Conservation (phyloP, 2,797 vertebrate species). For the Melanotaenia pygmaea region DNA sequence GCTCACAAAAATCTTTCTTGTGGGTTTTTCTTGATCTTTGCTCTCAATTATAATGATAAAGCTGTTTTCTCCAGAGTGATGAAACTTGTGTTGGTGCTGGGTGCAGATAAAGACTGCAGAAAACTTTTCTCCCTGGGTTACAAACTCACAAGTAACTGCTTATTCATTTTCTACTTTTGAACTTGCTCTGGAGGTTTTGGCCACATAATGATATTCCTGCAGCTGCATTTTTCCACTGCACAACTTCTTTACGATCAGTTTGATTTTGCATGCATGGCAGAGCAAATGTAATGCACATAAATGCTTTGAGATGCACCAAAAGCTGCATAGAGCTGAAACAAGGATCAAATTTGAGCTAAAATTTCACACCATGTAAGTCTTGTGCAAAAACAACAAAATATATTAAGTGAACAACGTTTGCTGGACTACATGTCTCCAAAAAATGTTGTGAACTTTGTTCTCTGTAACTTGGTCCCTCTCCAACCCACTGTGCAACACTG, state of each 20-base stretch:
- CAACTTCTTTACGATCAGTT: slow-evolving; percentile 6
- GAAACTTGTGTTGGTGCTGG: slow-evolving; percentile 37
- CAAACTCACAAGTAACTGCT: slow-evolving; percentile 27
- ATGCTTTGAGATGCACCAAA: not conserved
- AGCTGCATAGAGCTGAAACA: not conserved
- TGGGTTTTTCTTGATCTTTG: slow-evolving; percentile 46
- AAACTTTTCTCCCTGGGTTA: slow-evolving; percentile 25
- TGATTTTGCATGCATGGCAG: slow-evolving; percentile 5
- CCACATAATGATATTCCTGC: not conserved
- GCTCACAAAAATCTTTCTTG: not conserved
- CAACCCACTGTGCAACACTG: slow-evolving; percentile 50
- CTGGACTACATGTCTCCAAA: not conserved
- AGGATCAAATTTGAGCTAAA: not conserved
- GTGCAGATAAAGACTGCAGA: slow-evolving; percentile 37
- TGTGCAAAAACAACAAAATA: not conserved
- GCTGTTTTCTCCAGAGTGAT: slow-evolving; percentile 12
- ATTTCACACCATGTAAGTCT: not conserved
- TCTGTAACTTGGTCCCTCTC: slow-evolving; percentile 12
- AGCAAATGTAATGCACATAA: slow-evolving; percentile 11
- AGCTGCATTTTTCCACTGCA: not conserved
- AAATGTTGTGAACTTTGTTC: not conserved
- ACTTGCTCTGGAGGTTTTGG: slow-evolving; percentile 31
- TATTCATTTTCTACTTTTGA: slow-evolving; percentile 43
- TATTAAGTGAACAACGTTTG: not conserved
- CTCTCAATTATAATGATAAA: slow-evolving; percentile 52